Evolutionary conservation across 2,888 invertebrate genomes (phyloP).

Genomic region (Incurvaria masculella): DNA sequence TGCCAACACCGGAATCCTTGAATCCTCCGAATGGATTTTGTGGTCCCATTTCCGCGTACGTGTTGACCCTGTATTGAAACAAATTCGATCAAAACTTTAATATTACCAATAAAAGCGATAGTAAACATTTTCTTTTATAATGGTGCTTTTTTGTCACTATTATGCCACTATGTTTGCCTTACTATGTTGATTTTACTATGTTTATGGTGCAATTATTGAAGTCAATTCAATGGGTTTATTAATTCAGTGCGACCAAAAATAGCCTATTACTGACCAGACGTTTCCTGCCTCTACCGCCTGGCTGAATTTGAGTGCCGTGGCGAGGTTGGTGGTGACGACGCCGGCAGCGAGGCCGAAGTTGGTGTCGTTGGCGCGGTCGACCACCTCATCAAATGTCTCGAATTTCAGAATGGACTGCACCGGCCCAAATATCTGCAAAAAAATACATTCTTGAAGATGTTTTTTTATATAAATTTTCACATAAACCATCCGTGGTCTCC

Average conservation of each 20-base stretch:
- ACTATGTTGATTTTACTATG: too few relatives aligned
- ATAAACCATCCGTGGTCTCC: too few relatives aligned
- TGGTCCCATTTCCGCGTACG: slow-evolving; percentile 56
- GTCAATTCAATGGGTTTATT: too few relatives aligned
- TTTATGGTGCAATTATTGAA: too few relatives aligned
- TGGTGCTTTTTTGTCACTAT: too few relatives aligned
- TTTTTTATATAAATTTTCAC: too few relatives aligned
- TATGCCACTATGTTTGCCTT: too few relatives aligned
- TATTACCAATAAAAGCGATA: too few relatives aligned
- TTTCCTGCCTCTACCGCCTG: slow-evolving; percentile 75
- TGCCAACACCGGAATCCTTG: slow-evolving; percentile 81
- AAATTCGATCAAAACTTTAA: background rate
- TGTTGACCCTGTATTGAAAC: slow-evolving; percentile 26
- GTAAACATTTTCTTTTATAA: too few relatives aligned
- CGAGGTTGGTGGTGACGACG: slow-evolving; percentile 74
- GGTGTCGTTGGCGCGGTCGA: slow-evolving; percentile 78
- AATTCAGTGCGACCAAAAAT: too few relatives aligned
- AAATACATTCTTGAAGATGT: background rate
- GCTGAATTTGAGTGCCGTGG: slow-evolving; percentile 71
- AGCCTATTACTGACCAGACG: slow-evolving; percentile 56
- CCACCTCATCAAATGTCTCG: slow-evolving; percentile 71
- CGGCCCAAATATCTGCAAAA: slow-evolving; percentile 79
- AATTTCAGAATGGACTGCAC: slow-evolving; percentile 86
- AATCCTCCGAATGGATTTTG: slow-evolving; percentile 85
- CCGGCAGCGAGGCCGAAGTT: slow-evolving; percentile 81